phyloP scores from a whole-genome alignment of 2,888 invertebrate genomes.

The Leptarthrus brevirostris region DNA sequence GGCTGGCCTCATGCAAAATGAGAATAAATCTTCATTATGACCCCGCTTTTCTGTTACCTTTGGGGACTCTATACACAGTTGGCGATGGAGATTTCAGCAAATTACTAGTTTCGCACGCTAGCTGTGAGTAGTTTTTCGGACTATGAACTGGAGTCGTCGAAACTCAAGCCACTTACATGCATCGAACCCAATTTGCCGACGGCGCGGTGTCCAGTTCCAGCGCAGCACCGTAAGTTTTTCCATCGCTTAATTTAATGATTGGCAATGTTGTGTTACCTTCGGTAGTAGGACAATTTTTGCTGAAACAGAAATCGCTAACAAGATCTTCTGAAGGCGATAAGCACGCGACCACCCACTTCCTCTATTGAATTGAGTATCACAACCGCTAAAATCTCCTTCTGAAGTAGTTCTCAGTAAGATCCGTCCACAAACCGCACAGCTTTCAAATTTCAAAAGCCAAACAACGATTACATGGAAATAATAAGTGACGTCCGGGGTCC shows the following conservation, averaged over 20 bases:
- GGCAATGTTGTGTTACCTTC: not conserved
- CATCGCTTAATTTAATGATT: not conserved
- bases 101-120: slow-evolving; percentile 19
- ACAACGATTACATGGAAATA: not conserved
- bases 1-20: not conserved
- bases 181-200: not conserved
- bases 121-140: not conserved
- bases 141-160: not conserved
- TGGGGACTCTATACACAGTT: not conserved
- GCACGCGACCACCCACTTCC: slow-evolving; percentile 16
- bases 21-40: slow-evolving; percentile 35
- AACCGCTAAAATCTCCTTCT: not conserved
- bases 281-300: not conserved
- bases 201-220: not conserved
- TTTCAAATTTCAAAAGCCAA: not conserved
- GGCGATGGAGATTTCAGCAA: slow-evolving; percentile 2
- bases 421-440: no score
- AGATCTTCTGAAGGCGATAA: slow-evolving; percentile 2
- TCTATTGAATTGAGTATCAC: not conserved
- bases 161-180: not conserved
- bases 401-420: not conserved
- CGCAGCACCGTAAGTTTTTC: no score
- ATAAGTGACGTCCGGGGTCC: slow-evolving; percentile 6
- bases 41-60: not conserved
- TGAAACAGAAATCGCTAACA: not conserved